Evolutionary conservation across 2,888 invertebrate species (phyloP), one percentile per base, ranked within the genome.

Genomic region (Eutolmus rufibarbis): DNA sequence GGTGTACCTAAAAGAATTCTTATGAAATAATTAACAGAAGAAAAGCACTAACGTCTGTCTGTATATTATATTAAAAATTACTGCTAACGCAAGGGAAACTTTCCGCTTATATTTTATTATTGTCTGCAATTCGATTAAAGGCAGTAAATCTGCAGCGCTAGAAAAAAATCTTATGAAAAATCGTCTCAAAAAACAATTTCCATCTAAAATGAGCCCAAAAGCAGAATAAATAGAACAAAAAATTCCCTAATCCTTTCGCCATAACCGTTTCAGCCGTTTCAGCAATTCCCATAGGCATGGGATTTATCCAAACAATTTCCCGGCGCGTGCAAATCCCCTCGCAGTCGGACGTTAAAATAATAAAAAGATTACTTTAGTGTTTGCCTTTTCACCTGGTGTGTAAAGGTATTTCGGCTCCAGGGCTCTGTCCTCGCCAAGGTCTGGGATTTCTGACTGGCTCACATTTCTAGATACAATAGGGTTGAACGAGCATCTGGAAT

Each of bases 221-320:
- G 19, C 19, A 56, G 9, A 19, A 66, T 23, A 66, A 66, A 23
- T 12, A 66, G 19, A 12, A 28, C 9, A 66, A 66, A 66, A 66
- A 66, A 23, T 28, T 2, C 66, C 28, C 23, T 66, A 66, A 66
- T 66, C 66, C 66, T 66, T 66, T 19, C 9, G 4, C 28, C 12
- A 66, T 66, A 66, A 28, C 66, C 28, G 28, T 66, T 66, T 43
- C 78, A 40, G 23, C 7, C 8, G 51, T 51, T 34, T 79, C 79
- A 51, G 31, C 28, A 56, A 51, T 51, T 51, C 31, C 51, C 31
- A 31, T 16, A 28, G 79, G 79, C 46, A 51, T 51, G 51, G 43
- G 51, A 79, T 79, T 79, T 51, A 79, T 79, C 82, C 34, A 82
- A 82, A 82, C 82, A 82, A 82, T 82, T 82, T 82, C 57, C 34